Base-by-base conservation (phyloP, 2,888 invertebrate genomes). In the Boloria euphrosyne region DNA sequence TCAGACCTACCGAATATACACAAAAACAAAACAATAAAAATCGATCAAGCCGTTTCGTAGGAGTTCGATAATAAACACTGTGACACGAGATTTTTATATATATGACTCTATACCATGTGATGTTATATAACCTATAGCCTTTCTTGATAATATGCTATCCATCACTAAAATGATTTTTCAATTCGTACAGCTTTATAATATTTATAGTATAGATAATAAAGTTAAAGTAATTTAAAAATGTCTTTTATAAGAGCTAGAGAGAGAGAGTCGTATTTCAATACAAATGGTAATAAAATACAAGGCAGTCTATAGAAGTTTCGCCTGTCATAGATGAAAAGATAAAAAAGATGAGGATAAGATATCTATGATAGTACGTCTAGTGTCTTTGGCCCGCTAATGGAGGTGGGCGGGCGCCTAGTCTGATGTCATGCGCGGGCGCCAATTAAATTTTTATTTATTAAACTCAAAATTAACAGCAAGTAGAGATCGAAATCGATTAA, bases 351-450 rank as follows among this genome's bases (percentile, higher is more conserved):
- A 17, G 31, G 59, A 27, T 53, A 49, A 61, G 66, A 71, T 71
- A 67, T 64, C 53, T 59, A 44, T 51, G 57, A 55, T 51, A 58
- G 65, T 53, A 66, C 62, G 66, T 69, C 60, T 69, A 63, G 67
- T 38, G 31, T 10, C 31, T 38, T 38, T 38, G 31, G 31, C 31
- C 47, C 63, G 63, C 10, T 85, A 86, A 83, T 84, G 80, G 81
- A 81, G 75, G 89, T 88, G 86, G 89, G 88, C 85, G 88, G 79
- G 70, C 78, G 82, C 76, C 82, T 76, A 82, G 79, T 84, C 79
- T 84, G 83, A 86, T 79, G 83, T 84, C 83, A 84, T 81, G 78
- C 77, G 78, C 76, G 75, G 70, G 69, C 71, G 63, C 66, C 68
- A 67, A 67, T 69, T 67, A 58, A 38, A 47, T 47, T 62, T 62